These are phyloP conservation scores for Parthenolecanium corni DNA, from an alignment of 2,888 invertebrate species.

Conservation along the genomic window DNA sequence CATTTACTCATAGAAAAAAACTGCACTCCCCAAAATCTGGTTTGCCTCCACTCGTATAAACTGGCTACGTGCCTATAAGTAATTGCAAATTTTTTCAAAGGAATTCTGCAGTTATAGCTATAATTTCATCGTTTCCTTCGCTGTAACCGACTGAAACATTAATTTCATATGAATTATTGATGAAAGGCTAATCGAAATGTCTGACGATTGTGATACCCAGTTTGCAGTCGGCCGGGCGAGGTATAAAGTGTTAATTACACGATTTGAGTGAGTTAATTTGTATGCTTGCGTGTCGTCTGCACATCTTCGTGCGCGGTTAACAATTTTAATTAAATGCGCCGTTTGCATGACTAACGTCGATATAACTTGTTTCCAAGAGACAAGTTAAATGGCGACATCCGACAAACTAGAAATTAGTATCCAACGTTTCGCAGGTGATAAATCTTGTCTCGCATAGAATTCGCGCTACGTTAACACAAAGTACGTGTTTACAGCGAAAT, in stretches of 20 bases:
- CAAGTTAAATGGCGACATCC: not conserved
- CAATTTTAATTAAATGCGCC: not conserved
- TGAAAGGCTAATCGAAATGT: too few relatives aligned
- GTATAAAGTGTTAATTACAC: not conserved
- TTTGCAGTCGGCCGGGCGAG: not conserved
- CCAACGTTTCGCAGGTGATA: not conserved
- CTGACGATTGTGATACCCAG: not conserved
- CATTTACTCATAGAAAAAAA: too few relatives aligned
- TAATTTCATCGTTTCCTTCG: too few relatives aligned
- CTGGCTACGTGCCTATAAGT: too few relatives aligned
- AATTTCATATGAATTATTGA: too few relatives aligned
- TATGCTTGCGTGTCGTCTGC: not conserved
- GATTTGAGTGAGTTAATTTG: not conserved
- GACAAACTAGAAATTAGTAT: not conserved
- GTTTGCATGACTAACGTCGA: not conserved
- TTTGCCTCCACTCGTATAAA: too few relatives aligned
- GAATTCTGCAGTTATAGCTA: too few relatives aligned
- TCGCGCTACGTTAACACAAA: too few relatives aligned
- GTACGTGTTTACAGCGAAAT: too few relatives aligned
- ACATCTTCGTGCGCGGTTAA: not conserved
- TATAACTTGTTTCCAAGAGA: not conserved
- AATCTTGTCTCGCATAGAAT: not conserved
- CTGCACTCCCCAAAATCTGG: too few relatives aligned
- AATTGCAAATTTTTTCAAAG: too few relatives aligned
- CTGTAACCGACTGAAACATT: too few relatives aligned